phyloP scores from a whole-genome alignment of 2,888 invertebrate genomes.

The Phengaris arion region DNA sequence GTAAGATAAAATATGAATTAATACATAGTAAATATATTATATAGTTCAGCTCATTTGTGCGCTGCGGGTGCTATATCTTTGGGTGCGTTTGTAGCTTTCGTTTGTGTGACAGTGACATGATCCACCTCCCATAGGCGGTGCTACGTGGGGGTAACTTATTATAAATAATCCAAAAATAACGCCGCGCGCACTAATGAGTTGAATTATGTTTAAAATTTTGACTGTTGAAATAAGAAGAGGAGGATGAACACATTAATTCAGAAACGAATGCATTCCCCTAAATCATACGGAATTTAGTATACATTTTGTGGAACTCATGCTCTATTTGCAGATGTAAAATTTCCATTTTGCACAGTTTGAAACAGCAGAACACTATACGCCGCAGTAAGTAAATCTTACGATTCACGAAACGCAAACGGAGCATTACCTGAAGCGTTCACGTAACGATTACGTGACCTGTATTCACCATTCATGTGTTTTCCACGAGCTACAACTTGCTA shows the following conservation, averaged over 20 bases:
- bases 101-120: too few relatives aligned
- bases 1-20: too few relatives aligned
- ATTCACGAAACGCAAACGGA: conserved; percentile 7
- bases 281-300: too few relatives aligned
- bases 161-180: too few relatives aligned
- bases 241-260: not conserved
- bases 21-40: too few relatives aligned
- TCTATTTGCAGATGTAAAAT: not conserved
- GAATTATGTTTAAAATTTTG: too few relatives aligned
- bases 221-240: not conserved
- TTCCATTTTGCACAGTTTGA: not conserved
- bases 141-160: too few relatives aligned
- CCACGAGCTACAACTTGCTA: not conserved
- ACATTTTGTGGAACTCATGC: not conserved
- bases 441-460: conserved; percentile 5
- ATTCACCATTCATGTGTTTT: not conserved
- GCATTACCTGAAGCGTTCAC: not conserved
- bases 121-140: too few relatives aligned
- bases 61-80: too few relatives aligned
- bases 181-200: too few relatives aligned
- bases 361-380: not conserved
- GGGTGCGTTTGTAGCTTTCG: too few relatives aligned
- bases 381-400: not conserved
- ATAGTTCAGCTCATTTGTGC: too few relatives aligned
- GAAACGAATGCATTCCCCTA: not conserved